Conservation (phyloP, 2,888 invertebrate species). For the Netelia inedita region DNA sequence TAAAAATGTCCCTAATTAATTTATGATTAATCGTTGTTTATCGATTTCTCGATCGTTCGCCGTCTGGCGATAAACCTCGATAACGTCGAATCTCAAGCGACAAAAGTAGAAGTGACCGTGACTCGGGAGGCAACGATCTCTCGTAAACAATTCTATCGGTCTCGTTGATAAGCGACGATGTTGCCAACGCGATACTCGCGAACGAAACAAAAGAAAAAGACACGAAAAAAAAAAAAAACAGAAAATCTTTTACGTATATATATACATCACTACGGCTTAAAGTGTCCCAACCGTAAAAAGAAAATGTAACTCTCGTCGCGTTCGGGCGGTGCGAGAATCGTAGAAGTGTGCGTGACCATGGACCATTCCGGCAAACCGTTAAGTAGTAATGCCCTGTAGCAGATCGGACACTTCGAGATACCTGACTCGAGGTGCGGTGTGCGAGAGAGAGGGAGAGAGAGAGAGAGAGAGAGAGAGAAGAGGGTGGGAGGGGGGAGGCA, state of each 20-base stretch:
- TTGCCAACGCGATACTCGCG: conserved; percentile 11
- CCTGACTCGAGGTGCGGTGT: conserved; percentile 18
- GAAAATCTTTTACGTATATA: neutral
- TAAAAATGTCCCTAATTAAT: neutral
- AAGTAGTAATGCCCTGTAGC: conserved; percentile 65
- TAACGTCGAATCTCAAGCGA: neutral
- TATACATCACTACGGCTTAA: no score
- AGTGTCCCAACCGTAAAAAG: neutral
- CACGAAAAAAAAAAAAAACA: conserved; percentile 11
- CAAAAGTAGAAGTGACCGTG: neutral
- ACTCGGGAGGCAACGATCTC: conserved; percentile 14
- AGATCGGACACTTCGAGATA: conserved; percentile 66
- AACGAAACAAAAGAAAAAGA: neutral
- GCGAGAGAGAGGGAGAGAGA: no score
- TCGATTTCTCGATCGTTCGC: neutral
- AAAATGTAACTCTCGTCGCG: neutral
- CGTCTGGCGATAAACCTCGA: neutral
- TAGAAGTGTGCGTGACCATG: conserved; percentile 55
- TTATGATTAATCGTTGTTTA: neutral
- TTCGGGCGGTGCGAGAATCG: no score
- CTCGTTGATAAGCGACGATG: neutral
- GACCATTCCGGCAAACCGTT: conserved; percentile 56
- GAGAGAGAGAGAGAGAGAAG: no score
- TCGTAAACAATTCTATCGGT: neutral
- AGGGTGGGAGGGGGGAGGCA: no score